Evolutionary conservation across 2,797 vertebrate species (phyloP).

Genomic region (Philypnodon macrostomus): DNA sequence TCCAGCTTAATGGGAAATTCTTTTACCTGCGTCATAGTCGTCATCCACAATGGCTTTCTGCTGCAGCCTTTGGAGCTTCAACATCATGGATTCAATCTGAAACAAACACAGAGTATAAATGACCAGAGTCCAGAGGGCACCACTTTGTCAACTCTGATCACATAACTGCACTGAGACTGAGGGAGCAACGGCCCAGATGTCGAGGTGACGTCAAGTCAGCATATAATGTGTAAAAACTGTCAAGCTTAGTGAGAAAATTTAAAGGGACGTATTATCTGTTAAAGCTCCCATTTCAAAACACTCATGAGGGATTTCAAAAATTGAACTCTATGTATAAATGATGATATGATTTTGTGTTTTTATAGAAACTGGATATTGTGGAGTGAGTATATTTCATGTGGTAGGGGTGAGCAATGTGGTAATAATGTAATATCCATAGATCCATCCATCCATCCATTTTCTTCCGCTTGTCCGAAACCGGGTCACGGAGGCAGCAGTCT

Average conservation of each 20-base stretch:
- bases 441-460: no score
- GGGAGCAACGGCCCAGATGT: constrained; percentile 25
- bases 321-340: no score
- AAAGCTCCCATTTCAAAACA: no score
- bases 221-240: neutral
- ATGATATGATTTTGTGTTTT: no score
- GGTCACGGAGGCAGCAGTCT: no score
- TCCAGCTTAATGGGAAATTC: neutral
- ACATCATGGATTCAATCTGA: constrained; percentile 85
- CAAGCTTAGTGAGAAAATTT: neutral
- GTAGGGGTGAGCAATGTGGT: no score
- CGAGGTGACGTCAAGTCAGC: constrained; percentile 26
- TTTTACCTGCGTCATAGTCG: constrained; percentile 85
- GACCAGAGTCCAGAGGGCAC: constrained; percentile 30
- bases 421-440: no score
- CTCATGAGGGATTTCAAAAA: no score
- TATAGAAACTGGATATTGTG: no score
- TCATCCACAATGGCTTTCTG: constrained; percentile 85
- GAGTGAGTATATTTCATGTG: no score
- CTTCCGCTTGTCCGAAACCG: no score
- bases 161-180: constrained; percentile 1
- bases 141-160: constrained; percentile 16
- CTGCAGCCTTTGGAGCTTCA: constrained; percentile 84
- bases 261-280: neutral
- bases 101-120: constrained; percentile 22